Conservation (phyloP, 2,888 invertebrate species). For the Chloromyia formosa region DNA sequence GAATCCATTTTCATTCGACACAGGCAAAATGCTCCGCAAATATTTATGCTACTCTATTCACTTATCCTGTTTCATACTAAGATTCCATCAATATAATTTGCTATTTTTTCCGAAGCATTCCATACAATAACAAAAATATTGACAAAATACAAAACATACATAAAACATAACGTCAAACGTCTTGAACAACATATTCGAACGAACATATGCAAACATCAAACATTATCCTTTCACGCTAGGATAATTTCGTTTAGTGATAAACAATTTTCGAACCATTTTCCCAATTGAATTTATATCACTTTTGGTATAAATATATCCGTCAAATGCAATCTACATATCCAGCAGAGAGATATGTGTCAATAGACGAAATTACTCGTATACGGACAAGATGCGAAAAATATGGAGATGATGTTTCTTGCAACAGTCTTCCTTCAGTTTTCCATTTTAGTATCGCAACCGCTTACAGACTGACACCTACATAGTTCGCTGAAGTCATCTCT, state of each 20-base stretch:
- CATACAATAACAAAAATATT: too few relatives aligned
- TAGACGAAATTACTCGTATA: constrained; percentile 21
- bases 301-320: constrained; percentile 25
- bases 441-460: not conserved
- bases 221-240: not conserved
- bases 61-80: too few relatives aligned
- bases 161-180: too few relatives aligned
- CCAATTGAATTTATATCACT: constrained; percentile 26
- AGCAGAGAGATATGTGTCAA: constrained; percentile 13
- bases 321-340: constrained; percentile 16
- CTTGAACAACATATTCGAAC: not conserved
- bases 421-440: not conserved
- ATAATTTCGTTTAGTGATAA: constrained; percentile 6
- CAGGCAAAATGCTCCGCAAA: too few relatives aligned
- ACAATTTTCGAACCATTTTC: constrained; percentile 14
- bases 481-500: not conserved
- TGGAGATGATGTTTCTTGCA: not conserved
- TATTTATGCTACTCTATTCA: too few relatives aligned
- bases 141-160: not conserved
- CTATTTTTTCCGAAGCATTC: too few relatives aligned
- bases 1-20: too few relatives aligned
- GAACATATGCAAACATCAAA: not conserved
- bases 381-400: not conserved
- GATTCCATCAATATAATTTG: too few relatives aligned
- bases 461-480: not conserved